Conservation (phyloP, 1,140 invertebrate genomes). For the Triops cancriformis region DNA sequence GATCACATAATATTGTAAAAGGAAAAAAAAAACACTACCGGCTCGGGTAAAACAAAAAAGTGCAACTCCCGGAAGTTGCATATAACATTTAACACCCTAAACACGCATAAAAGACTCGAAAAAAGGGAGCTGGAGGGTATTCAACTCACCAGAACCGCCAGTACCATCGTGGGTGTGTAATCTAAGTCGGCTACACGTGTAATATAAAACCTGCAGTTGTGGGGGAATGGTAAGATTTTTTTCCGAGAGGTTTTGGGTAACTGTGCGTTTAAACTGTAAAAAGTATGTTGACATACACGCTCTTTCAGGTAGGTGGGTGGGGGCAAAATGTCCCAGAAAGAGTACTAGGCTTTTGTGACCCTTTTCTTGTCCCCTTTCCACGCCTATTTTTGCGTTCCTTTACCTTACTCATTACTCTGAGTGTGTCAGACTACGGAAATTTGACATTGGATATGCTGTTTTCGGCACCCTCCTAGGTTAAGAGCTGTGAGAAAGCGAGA, state of each 20-base stretch:
- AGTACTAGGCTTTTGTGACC: not conserved
- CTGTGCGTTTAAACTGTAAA: not conserved
- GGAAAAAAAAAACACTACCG: not conserved
- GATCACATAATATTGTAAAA: not conserved
- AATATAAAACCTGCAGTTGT: not conserved
- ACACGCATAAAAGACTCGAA: not conserved
- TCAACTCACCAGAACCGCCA: not conserved
- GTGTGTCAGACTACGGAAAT: not conserved
- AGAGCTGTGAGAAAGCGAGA: slow-evolving; percentile 1
- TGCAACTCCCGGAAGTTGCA: not conserved
- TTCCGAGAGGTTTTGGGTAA: not conserved
- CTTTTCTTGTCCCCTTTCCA: not conserved
- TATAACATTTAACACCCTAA: slow-evolving; percentile 1
- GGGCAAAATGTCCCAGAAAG: not conserved
- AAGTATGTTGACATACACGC: not conserved
- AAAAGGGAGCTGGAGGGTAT: not conserved
- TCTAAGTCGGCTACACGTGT: not conserved
- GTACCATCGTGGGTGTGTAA: not conserved
- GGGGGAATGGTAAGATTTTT: not conserved
- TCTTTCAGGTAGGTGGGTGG: not conserved
- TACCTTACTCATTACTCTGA: not conserved
- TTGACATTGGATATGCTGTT: not conserved
- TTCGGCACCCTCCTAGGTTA: not conserved
- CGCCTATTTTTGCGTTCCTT: not conserved
- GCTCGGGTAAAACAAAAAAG: not conserved